Percentiles rank a stretch among this genome's conserved stretches.
Evolutionary conservation across 2,888 invertebrate genomes (phyloP).

Genomic region (Ormyrus rosae): DNA sequence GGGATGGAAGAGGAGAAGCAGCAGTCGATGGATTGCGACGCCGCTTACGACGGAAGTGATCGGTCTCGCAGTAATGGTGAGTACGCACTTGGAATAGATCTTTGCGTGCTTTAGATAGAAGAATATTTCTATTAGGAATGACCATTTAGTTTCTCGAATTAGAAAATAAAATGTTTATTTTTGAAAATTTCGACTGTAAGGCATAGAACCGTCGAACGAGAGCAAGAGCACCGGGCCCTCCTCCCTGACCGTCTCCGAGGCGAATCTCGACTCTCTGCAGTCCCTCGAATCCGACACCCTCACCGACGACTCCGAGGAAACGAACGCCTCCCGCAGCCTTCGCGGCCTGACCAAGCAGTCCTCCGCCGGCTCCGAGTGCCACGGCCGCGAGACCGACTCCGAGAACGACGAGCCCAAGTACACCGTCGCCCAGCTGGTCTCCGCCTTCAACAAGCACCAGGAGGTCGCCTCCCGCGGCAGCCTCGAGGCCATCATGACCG

Average conservation of each 20-base stretch:
- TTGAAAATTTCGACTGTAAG: neutral
- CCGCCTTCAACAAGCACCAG: slow-evolving; percentile 77
- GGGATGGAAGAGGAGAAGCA: slow-evolving; percentile 8
- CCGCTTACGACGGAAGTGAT: slow-evolving; percentile 11
- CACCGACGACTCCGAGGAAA: slow-evolving; percentile 73
- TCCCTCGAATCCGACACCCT: slow-evolving; percentile 73
- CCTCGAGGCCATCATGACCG: slow-evolving; percentile 75
- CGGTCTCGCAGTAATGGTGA: slow-evolving; percentile 37
- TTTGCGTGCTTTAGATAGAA: too few relatives aligned
- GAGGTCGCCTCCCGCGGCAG: slow-evolving; percentile 76
- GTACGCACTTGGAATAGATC: slow-evolving; percentile 4
- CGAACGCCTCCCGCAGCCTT: slow-evolving; percentile 55
- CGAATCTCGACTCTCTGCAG: slow-evolving; percentile 71
- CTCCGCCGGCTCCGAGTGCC: slow-evolving; percentile 69
- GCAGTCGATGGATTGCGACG: slow-evolving; percentile 17
- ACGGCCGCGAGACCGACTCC: slow-evolving; percentile 72
- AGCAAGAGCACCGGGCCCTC: slow-evolving; percentile 62
- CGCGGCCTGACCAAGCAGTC: slow-evolving; percentile 61
- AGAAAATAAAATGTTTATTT: neutral
- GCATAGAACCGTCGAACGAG: slow-evolving; percentile 15
- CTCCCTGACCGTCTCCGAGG: slow-evolving; percentile 62
- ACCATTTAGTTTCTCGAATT: neutral
- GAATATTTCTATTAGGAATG: too few relatives aligned
- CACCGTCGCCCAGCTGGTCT: slow-evolving; percentile 76
- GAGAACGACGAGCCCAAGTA: slow-evolving; percentile 76